Evolutionary conservation across 1,140 invertebrate species (phyloP).

Genomic region (Riptortus pedestris): DNA sequence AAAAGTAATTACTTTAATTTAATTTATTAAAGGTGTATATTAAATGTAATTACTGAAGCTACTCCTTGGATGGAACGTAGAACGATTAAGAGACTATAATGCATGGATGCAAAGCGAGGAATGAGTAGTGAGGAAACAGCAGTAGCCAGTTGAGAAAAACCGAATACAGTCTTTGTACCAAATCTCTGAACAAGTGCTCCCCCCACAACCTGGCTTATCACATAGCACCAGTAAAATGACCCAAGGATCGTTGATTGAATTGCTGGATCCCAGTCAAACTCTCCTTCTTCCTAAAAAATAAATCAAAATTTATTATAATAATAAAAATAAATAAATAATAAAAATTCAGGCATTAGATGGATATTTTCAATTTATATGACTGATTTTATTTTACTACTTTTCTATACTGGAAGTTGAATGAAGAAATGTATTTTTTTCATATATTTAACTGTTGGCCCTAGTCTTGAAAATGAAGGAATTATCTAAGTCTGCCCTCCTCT

Average conservation of each 20-base stretch:
- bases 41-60: conserved; percentile 43
- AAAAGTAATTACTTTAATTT: no score
- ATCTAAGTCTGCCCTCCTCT: no score
- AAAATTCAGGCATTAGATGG: neutral
- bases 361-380: neutral
- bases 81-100: conserved; percentile 49
- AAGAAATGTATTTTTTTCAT: no score
- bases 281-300: conserved; percentile 38
- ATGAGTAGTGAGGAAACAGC: conserved; percentile 57
- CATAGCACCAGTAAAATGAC: conserved; percentile 64
- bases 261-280: conserved; percentile 49
- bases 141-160: conserved; percentile 55
- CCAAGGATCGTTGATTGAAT: conserved; percentile 52
- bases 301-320: no score
- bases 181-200: conserved; percentile 64
- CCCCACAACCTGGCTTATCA: conserved; percentile 56
- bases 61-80: conserved; percentile 55
- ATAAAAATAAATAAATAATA: neutral
- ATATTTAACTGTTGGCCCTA: no score
- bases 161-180: conserved; percentile 68
- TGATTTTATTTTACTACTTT: neutral
- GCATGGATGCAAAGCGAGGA: conserved; percentile 48
- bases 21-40: no score
- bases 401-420: neutral
- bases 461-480: no score